Conservation (phyloP, 2,113 vertebrate genomes). For the Columba livia region DNA sequence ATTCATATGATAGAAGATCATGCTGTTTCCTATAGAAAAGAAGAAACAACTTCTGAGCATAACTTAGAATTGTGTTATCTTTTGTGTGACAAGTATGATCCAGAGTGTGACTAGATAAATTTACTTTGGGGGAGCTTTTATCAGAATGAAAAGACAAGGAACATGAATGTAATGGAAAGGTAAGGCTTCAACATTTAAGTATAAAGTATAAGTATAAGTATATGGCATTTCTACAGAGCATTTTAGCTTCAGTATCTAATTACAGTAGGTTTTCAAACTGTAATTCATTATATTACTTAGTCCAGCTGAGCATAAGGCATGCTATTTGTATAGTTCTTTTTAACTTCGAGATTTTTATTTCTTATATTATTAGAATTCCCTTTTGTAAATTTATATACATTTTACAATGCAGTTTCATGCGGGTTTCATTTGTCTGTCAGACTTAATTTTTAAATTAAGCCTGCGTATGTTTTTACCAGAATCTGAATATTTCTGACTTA, state of each 20-base stretch:
- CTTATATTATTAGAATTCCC: background rate
- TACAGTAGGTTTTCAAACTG: background rate
- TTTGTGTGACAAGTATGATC: background rate
- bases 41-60: background rate
- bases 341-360: background rate
- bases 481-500: background rate
- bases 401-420: background rate
- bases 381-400: background rate
- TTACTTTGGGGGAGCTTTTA: background rate
- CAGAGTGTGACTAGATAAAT: background rate
- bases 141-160: background rate
- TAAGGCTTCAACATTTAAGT: background rate
- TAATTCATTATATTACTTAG: background rate
- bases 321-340: background rate
- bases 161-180: background rate
- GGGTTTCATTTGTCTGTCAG: background rate
- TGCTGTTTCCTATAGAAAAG: background rate
- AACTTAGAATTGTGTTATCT: background rate
- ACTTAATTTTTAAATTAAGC: background rate
- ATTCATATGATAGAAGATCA: background rate
- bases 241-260: slow-evolving; percentile 3
- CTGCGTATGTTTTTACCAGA: background rate
- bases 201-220: too few species aligned
- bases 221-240: background rate
- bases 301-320: background rate